Base-by-base conservation (phyloP, 2,888 invertebrate genomes). In the Rhingia rostrata region DNA sequence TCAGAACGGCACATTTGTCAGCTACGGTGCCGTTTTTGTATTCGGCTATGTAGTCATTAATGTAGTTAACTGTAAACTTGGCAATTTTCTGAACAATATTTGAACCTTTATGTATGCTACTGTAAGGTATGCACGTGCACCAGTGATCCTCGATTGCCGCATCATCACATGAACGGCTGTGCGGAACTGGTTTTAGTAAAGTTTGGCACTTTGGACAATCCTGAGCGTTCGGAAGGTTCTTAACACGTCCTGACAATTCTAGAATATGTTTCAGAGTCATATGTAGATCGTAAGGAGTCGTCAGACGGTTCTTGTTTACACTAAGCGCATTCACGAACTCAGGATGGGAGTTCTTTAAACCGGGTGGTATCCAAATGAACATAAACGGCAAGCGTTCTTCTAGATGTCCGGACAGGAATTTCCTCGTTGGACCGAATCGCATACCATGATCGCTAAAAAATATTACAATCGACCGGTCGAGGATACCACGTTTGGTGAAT, bases 381-480 rank as follows among this genome's bases (percentile, higher is more conserved):
- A 96, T 92, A 87, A 94, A 94, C 0, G 97, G 96, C 87, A 96
- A 88, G 10, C 96, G 93, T 87, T 96, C 96, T 88, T 97, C 96
- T 87, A 95, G 93, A 93, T 95, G 96, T 0, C 96, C 95, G 35
- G 94, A 93, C 84, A 94, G 92, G 3, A 94, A 94, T 79, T 93
- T 92, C 3, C 96, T 93, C 49, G 94, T 93, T n/a, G 93, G 93
- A 0, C 96, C 96, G 89, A 95, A 96, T 7, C 96, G 93, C 88
- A 96, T 93, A 0, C 97, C 96, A 88, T 96, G 96, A 89, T 96
- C 96, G 88, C 96, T 96, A 67, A 96, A 92, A 86, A 96, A 94
- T 70, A 96, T 92, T 1, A 96, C 91, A 87, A 96, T 93, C 2
- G 94, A 94, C 51, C 94, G 94, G 49, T 94, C 93, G 61, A 94